Evolutionary conservation across 2,888 invertebrate species (phyloP).

Genomic region (Drosophila nr. perissopoda): DNA sequence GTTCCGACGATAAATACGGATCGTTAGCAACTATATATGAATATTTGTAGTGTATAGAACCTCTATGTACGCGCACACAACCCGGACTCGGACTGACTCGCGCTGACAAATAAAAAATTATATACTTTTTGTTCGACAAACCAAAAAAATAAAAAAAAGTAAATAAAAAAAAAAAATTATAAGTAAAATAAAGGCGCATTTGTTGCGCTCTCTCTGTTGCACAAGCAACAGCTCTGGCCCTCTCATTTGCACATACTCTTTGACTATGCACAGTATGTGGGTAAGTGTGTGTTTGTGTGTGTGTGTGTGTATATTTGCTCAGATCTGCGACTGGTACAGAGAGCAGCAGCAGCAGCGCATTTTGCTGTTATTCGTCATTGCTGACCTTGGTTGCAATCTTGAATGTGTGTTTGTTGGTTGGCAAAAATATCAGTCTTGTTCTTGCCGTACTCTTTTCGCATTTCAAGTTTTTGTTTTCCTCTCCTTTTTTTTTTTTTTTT

Average conservation of each 20-base stretch:
- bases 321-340: constrained; percentile 74
- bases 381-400: constrained; percentile 83
- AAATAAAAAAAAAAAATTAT: neutral
- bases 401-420: constrained; percentile 43
- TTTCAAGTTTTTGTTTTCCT: constrained; percentile 41
- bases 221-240: constrained; percentile 19
- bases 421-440: constrained; percentile 32
- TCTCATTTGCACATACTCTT: constrained; percentile 41
- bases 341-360: constrained; percentile 66
- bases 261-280: constrained; percentile 5
- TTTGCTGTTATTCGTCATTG: constrained; percentile 81
- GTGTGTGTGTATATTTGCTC: constrained; percentile 38
- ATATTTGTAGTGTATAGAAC: constrained; percentile 18
- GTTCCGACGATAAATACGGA: constrained; percentile 18
- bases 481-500: constrained; percentile 22
- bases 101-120: constrained; percentile 71
- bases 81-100: constrained; percentile 59
- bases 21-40: constrained; percentile 16
- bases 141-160: constrained; percentile 24
- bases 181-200: constrained; percentile 57
- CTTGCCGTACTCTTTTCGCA: constrained; percentile 36
- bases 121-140: constrained; percentile 70
- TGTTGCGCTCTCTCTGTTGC: constrained; percentile 31
- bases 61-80: constrained; percentile 57
- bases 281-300: neutral